Base-by-base conservation (phyloP, 2,113 vertebrate genomes). In the Pseudois nayaur region DNA sequence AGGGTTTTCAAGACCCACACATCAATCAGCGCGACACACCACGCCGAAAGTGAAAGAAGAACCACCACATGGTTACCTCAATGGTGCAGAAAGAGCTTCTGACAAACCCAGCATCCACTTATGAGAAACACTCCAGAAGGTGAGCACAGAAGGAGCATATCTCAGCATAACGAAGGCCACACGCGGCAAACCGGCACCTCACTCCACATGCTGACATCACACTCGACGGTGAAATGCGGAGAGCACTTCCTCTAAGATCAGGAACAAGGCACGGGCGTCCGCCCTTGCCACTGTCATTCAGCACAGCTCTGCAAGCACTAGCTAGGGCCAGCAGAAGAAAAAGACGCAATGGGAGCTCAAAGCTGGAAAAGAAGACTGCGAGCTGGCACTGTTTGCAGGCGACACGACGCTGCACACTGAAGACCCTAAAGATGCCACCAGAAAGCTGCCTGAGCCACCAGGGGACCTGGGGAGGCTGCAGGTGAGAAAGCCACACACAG, bases 331-430 rank as follows among this genome's bases (percentile, higher is more conserved):
- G 13, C 36, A 25, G 71, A 43, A 74, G 71, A 74, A 27, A 43
- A 43, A 43, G 71, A 14, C 25, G 6, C 36, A 43, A 43, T 27
- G 36, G 21, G 36, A 43, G 25, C 7, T 25, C 11, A 74, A 27
- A 71, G 13, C 36, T 27, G 23, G 71, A 43, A 43, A 43, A 43
- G 36, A 43, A 27, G 71, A 25, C 13, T 40, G n/a, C 36, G 2
- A 14, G 13, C 36, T 43, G 71, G 1, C 71, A 13, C 21, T 43
- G 36, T 25, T 0, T 74, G 36, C n/a, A 71, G 67, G 12, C 6
- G n/a, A 36, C 19, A 6, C 0, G 4, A 23, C 1, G 10, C 71
- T 27, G 1, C 0, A 14, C 71, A 74, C 71, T 14, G 5, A 14
- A 40, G 71, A 0, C 1, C 71, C 71, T 43, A 1, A 25, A 43